Conservation (phyloP, 1,140 invertebrate genomes). For the Ditylenchus dipsaci region DNA sequence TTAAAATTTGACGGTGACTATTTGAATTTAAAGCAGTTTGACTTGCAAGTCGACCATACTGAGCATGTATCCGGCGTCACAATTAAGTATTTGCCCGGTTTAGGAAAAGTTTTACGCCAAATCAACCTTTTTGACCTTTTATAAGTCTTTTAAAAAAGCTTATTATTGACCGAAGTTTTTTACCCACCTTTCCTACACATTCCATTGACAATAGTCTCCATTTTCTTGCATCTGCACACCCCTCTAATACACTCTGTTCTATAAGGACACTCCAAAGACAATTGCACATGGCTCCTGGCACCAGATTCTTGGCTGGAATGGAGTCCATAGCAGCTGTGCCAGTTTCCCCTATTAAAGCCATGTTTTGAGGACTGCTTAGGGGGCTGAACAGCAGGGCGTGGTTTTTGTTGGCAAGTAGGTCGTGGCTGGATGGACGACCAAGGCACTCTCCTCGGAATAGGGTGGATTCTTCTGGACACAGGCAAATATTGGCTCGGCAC, state of each 20-base stretch:
- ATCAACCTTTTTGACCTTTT: no score
- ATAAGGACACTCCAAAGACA: slow-evolving; percentile 39
- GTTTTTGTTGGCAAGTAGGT: not conserved
- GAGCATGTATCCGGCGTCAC: no score
- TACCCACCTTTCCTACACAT: slow-evolving; percentile 34
- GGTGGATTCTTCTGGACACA: slow-evolving; percentile 16
- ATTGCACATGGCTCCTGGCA: slow-evolving; percentile 37
- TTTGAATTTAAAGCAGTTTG: no score
- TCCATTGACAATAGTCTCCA: slow-evolving; percentile 46
- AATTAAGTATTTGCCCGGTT: no score
- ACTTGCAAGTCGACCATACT: no score
- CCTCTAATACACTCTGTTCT: slow-evolving; percentile 41
- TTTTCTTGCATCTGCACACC: slow-evolving; percentile 35
- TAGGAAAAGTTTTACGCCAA: no score
- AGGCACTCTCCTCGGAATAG: slow-evolving; percentile 35
- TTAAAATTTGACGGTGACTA: no score
- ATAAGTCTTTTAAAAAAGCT: no score
- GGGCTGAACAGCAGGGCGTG: slow-evolving; percentile 25
- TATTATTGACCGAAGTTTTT: no score
- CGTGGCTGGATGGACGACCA: slow-evolving; percentile 5
- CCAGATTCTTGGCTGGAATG: slow-evolving; percentile 14
- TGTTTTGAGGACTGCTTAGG: no score
- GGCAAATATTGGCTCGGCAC: slow-evolving; percentile 19
- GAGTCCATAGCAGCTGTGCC: not conserved
- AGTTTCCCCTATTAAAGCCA: no score